phyloP scores from a whole-genome alignment of 2,797 vertebrate genomes.

The Botia almorhae region DNA sequence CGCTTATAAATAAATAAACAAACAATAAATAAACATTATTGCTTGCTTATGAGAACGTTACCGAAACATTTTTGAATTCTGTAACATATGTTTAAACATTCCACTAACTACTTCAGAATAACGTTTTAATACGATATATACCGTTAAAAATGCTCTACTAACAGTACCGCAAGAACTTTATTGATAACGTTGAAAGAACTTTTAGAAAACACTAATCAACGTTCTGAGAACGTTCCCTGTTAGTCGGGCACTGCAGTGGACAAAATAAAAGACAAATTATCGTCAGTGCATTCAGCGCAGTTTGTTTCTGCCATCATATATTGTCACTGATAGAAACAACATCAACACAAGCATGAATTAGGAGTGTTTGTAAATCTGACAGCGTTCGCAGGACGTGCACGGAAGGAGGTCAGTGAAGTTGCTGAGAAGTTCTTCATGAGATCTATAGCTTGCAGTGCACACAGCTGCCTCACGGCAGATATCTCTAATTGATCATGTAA shows the following conservation, averaged over 20 bases:
- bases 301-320: slow-evolving; percentile 2
- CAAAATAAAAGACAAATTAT: neutral
- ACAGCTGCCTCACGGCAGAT: slow-evolving; percentile 28
- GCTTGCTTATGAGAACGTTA: too few relatives aligned
- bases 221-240: too few relatives aligned
- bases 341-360: neutral
- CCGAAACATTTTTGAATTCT: too few relatives aligned
- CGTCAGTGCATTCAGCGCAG: neutral
- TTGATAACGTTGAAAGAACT: too few relatives aligned
- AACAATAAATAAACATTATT: slow-evolving; percentile 19
- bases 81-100: too few relatives aligned
- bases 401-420: slow-evolving; percentile 14
- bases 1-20: slow-evolving; percentile 25
- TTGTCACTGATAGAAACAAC: neutral
- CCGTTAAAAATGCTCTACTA: too few relatives aligned
- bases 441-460: slow-evolving; percentile 14
- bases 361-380: slow-evolving; percentile 1
- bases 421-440: slow-evolving; percentile 27
- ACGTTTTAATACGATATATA: too few relatives aligned
- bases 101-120: too few relatives aligned
- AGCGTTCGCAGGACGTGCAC: neutral
- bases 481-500: slow-evolving; percentile 50
- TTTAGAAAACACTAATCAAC: too few relatives aligned
- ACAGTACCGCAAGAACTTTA: too few relatives aligned
- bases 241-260: too few relatives aligned